Base-by-base conservation (phyloP, 2,888 invertebrate genomes). In the Aelia acuminata region DNA sequence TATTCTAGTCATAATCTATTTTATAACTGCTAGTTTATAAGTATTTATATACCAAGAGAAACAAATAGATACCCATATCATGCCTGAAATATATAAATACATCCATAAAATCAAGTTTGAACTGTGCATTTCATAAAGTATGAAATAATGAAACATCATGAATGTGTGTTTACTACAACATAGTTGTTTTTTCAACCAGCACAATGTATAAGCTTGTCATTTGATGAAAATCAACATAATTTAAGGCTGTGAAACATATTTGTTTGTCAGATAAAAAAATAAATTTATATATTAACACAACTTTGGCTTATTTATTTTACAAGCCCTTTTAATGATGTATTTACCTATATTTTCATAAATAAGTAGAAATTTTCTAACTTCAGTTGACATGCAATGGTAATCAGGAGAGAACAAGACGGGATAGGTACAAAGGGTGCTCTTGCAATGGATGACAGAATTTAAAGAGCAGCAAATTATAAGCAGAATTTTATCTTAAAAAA, bases 1-100 rank as follows among this genome's bases (percentile, higher is more conserved):
- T 80, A 80, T 80, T 80, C 80, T 80, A 80, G 80, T 80, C 80
- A 80, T 80, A 80, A n/a, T 80, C 8, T 39, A 39, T 57, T 57
- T 57, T 57, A 57, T 57, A 57, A 13, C 26, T 63, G 26, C 63
- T 70, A 70, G 31, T 35, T 35, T 70, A 35, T 57, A 35, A 70
- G 63, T 70, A 70, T 70, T 70, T 70, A 70, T n/a, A 31, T 35
- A 13, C 63, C 63, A 70, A 70, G 63, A 35, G 35, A 35, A 70
- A 63, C n/a, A 70, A 70, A 70, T 35, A 70, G 63, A 70, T 70
- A 35, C 31, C 31, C 63, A 70, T 70, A 70, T 70, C 63, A 35
- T 70, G 31, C 18, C 18, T 70, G 35, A 70, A 31, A 70, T 70
- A 35, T 35, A 35, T 20, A 70, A 35, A 35, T 70, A 70, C 18